Evolutionary conservation across 2,888 invertebrate genomes (phyloP).

Genomic region (Drosophila kuntzei): DNA sequence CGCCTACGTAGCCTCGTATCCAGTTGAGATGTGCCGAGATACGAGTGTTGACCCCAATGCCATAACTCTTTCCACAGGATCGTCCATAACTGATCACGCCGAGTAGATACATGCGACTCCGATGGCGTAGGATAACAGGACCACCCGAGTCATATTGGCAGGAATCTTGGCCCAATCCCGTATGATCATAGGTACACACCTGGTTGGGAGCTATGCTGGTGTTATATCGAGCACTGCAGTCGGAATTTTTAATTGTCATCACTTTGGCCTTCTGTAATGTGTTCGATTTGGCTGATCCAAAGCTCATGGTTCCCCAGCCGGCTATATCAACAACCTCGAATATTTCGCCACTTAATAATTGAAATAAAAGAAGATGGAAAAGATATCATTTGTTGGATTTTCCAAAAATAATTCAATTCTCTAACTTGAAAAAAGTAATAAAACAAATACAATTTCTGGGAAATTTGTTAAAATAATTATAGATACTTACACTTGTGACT

Average conservation of each 20-base stretch:
- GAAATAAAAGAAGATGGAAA: not conserved
- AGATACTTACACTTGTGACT: slow-evolving; percentile 66
- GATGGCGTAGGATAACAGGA: slow-evolving; percentile 86
- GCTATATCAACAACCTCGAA: slow-evolving; percentile 68
- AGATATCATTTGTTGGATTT: no score
- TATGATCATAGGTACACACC: slow-evolving; percentile 75
- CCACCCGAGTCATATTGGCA: slow-evolving; percentile 87
- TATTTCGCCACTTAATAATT: slow-evolving; percentile 30
- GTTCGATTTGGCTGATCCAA: slow-evolving; percentile 86
- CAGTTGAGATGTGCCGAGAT: slow-evolving; percentile 87
- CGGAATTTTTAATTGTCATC: slow-evolving; percentile 74
- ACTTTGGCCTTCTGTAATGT: slow-evolving; percentile 86
- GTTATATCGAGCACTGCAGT: slow-evolving; percentile 65
- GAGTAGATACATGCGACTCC: slow-evolving; percentile 84
- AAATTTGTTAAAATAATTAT: not conserved
- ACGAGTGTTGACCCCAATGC: slow-evolving; percentile 87
- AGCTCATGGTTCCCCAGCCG: slow-evolving; percentile 87
- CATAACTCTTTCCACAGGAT: slow-evolving; percentile 85
- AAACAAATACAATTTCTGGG: no score
- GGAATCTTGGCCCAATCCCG: slow-evolving; percentile 84
- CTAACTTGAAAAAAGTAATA: no score
- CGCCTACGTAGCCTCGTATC: slow-evolving; percentile 85
- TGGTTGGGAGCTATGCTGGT: slow-evolving; percentile 49
- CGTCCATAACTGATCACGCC: slow-evolving; percentile 87
- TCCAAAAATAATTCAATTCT: no score